A percentile compares a stretch with the other conserved stretches of the same genome.
Evolutionary conservation across 2,797 vertebrate genomes (phyloP).

Genomic region (Phalloptychus januarius): DNA sequence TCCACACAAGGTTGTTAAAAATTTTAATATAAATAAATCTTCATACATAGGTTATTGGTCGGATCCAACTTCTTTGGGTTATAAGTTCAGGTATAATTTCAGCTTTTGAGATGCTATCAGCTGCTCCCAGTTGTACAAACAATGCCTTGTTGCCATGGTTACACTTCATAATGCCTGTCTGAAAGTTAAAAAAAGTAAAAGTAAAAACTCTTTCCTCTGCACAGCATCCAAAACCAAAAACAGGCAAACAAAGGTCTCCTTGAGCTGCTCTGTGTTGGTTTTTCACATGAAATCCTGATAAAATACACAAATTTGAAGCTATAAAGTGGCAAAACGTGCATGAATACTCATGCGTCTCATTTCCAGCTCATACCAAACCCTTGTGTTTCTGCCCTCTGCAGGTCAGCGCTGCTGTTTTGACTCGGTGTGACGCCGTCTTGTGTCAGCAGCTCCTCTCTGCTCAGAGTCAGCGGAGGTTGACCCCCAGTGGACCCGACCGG

Average conservation of each 20-base stretch:
- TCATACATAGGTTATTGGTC: too few relatives aligned
- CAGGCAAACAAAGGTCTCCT: background rate
- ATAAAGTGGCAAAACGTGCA: background rate
- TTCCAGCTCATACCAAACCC: background rate
- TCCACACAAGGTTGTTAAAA: background rate
- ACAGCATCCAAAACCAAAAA: background rate
- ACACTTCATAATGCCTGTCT: background rate
- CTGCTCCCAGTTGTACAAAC: background rate
- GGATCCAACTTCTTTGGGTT: background rate
- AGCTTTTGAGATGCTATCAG: background rate
- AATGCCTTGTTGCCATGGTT: background rate
- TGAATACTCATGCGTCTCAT: background rate
- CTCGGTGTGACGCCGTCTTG: conserved; percentile 60
- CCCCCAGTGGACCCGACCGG: conserved; percentile 22
- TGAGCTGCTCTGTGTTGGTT: background rate
- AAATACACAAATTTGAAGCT: background rate
- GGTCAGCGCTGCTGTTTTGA: conserved; percentile 64
- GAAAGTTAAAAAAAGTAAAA: background rate
- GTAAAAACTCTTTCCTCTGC: background rate
- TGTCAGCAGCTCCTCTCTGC: conserved; percentile 44
- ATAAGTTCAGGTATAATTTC: background rate
- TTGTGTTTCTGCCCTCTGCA: conserved; percentile 55
- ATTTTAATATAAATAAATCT: background rate
- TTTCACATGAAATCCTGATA: background rate
- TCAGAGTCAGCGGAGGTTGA: conserved; percentile 28